Evolutionary conservation across 2,888 invertebrate species (phyloP).

Genomic region (Drosophila anomalipes): DNA sequence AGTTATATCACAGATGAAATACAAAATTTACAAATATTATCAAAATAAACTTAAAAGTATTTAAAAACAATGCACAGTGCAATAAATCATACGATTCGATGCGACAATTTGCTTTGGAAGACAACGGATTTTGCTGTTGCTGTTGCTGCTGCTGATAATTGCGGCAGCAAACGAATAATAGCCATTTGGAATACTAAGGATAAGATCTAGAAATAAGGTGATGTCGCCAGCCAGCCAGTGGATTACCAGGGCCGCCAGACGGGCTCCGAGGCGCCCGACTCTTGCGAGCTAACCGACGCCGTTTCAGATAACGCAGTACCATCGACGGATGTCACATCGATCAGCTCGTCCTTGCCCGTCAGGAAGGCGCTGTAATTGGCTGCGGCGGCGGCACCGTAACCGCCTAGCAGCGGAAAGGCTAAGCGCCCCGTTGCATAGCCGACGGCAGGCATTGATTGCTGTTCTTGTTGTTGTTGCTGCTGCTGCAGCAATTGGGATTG

Average conservation of each 20-base stretch:
- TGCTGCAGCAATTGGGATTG: slow-evolving; percentile 76
- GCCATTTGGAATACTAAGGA: slow-evolving; percentile 71
- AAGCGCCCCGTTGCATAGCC: slow-evolving; percentile 44
- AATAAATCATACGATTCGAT: slow-evolving; percentile 41
- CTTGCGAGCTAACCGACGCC: slow-evolving; percentile 76
- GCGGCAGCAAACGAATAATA: slow-evolving; percentile 58
- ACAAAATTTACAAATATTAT: slow-evolving; percentile 65
- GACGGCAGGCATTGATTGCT: slow-evolving; percentile 41
- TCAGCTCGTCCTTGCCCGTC: slow-evolving; percentile 74
- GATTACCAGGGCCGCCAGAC: slow-evolving; percentile 83
- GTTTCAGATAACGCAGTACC: slow-evolving; percentile 73
- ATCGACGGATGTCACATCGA: slow-evolving; percentile 82
- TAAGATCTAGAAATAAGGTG: slow-evolving; percentile 64
- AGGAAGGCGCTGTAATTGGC: slow-evolving; percentile 67
- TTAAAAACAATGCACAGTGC: slow-evolving; percentile 62
- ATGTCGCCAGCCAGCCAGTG: slow-evolving; percentile 36
- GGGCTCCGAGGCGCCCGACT: slow-evolving; percentile 76
- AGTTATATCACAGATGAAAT: slow-evolving; percentile 76
- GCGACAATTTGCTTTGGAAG: slow-evolving; percentile 76
- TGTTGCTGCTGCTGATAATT: slow-evolving; percentile 37
- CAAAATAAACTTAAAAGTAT: slow-evolving; percentile 53
- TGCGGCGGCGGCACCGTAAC: slow-evolving; percentile 66
- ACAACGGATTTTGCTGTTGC: slow-evolving; percentile 75
- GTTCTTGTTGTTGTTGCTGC: slow-evolving; percentile 51
- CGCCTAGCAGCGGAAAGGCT: slow-evolving; percentile 54